Conservation (phyloP, 2,888 invertebrate genomes). For the Empis stercorea region DNA sequence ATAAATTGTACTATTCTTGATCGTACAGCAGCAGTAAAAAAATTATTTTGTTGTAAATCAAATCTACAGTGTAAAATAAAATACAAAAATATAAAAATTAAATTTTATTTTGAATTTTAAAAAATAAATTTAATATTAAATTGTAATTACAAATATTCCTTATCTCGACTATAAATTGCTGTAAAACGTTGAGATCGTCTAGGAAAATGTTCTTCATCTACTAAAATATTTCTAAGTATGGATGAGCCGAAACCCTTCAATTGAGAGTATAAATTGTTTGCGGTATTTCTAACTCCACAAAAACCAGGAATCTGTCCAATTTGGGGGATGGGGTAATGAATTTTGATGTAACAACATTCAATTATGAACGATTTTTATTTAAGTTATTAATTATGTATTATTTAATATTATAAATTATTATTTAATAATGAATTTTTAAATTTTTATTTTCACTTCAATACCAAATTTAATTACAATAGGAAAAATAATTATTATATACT, state of each 20-base stretch:
- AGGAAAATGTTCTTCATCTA: conserved; percentile 62
- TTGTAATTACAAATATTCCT: conserved; percentile 76
- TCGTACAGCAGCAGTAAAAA: conserved; percentile 75
- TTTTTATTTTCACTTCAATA: no score
- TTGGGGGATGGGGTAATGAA: neutral
- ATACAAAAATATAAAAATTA: neutral
- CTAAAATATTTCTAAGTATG: conserved; percentile 35
- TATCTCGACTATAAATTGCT: conserved; percentile 79
- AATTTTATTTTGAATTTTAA: no score
- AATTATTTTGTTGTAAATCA: conserved; percentile 64
- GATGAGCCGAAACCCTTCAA: conserved; percentile 26
- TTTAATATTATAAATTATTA: no score
- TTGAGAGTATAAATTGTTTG: conserved; percentile 26
- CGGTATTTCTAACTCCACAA: conserved; percentile 45
- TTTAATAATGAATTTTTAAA: no score
- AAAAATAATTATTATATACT: no score
- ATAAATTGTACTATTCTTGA: conserved; percentile 88
- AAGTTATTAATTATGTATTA: no score
- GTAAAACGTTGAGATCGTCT: conserved; percentile 67
- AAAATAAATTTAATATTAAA: no score
- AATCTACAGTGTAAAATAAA: conserved; percentile 66
- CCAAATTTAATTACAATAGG: no score
- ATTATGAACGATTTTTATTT: no score
- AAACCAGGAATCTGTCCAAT: conserved; percentile 39
- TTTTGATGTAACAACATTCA: no score